phyloP scores from a whole-genome alignment of 1,140 invertebrate species.

The Heliothis subflexa region DNA sequence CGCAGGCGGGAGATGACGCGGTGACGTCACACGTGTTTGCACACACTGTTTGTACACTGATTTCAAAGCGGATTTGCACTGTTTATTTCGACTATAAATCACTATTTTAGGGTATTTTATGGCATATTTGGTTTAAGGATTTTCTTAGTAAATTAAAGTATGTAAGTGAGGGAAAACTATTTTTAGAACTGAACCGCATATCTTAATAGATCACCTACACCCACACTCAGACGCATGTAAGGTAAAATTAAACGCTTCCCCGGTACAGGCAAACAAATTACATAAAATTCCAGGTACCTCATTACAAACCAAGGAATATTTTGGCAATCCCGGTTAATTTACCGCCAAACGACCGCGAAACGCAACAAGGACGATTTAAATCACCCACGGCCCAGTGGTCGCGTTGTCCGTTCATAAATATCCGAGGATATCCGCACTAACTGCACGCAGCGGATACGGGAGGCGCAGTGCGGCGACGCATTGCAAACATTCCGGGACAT shows the following conservation, averaged over 20 bases:
- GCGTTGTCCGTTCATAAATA: constrained; percentile 48
- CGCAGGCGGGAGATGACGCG: not conserved
- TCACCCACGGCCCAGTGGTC: constrained; percentile 47
- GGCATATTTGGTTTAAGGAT: not conserved
- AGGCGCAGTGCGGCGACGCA: constrained; percentile 52
- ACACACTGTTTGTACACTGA: not conserved
- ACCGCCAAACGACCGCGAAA: constrained; percentile 35
- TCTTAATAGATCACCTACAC: too few relatives aligned
- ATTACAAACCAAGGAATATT: not conserved
- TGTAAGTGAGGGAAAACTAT: too few relatives aligned
- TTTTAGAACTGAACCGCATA: too few relatives aligned
- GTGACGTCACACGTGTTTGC: constrained; percentile 17
- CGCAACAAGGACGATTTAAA: constrained; percentile 42
- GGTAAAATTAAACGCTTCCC: too few relatives aligned
- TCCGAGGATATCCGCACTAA: constrained; percentile 47
- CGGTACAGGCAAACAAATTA: too few relatives aligned
- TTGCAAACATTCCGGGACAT: constrained; percentile 42
- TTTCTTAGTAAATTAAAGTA: too few relatives aligned
- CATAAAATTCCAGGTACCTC: not conserved
- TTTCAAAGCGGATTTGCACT: not conserved
- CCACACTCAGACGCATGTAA: too few relatives aligned
- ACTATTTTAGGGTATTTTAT: not conserved
- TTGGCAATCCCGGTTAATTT: not conserved
- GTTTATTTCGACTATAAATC: not conserved
- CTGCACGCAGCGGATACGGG: constrained; percentile 36